A percentile compares a stretch with the other conserved stretches of the same genome.
Evolutionary conservation across 2,113 vertebrate species (phyloP).

Genomic region (Lagopus muta): DNA sequence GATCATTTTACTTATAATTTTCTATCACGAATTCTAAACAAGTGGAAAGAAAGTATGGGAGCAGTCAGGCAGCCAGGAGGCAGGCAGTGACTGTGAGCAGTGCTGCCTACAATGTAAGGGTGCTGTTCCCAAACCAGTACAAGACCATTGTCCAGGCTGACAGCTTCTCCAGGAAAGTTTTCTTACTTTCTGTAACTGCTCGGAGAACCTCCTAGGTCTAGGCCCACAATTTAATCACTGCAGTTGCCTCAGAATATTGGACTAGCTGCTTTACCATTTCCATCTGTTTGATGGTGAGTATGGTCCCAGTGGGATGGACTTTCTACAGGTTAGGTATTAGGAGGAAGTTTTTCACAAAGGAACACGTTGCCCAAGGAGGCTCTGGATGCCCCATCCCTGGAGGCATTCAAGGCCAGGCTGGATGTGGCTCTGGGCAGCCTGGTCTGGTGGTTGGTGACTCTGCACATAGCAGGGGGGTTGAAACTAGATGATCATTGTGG

Average conservation of each 20-base stretch:
- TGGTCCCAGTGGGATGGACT: background rate
- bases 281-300: background rate
- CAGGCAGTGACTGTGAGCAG: background rate
- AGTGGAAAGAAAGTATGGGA: background rate
- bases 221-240: background rate
- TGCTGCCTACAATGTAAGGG: accelerated
- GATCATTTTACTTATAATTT: background rate
- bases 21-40: background rate
- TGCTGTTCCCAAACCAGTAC: background rate
- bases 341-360: no score
- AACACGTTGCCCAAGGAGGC: no score
- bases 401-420: no score
- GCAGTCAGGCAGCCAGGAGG: background rate
- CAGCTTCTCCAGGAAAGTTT: background rate
- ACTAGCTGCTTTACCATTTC: background rate
- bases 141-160: background rate
- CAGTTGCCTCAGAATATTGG: accelerated
- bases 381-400: no score
- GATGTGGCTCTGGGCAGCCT: no score
- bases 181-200: background rate
- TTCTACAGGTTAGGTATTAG: no score
- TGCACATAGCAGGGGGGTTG: no score
- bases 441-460: no score
- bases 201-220: background rate
- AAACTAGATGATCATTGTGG: no score